Base-by-base conservation (phyloP, 2,888 invertebrate species). In the Pachymerium ferrugineum region DNA sequence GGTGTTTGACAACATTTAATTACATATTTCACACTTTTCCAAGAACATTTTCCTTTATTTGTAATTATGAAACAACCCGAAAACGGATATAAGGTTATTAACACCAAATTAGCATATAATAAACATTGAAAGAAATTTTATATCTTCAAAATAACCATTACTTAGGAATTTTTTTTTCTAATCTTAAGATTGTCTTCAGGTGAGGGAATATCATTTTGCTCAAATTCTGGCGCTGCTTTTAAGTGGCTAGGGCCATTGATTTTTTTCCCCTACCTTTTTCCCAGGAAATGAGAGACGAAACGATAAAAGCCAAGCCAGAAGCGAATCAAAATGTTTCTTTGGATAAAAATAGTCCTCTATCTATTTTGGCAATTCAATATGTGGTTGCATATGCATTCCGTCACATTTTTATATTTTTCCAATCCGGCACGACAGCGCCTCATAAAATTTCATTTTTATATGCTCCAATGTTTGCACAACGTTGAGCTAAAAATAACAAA, bases 311-410 rank as follows among this genome's bases (percentile, higher is more conserved):
- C n/a, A 62, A 62, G 25, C 62, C 62, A 62, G 25, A 62, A 62
- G 62, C 62, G 62, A 62, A 62, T 62, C 62, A 62, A 62, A 62
- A 62, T 28, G 62, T 62, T 62, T 62, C 62, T 62, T 62, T 10
- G 62, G 6, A 25, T 62, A 62, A 62, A 62, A 62, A 62, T 62
- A 62, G 62, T 62, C 62, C 12, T 62, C 62, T 62, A 62, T 62
- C 62, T 62, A 62, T 62, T 62, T 62, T 62, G 62, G 62, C 62
- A 62, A 62, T 62, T 62, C 62, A 62, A 62, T 62, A 62, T 62
- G 62, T 62, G 62, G 62, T 62, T 28, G 62, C 62, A 62, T 62
- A 62, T 62, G 62, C 62, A 62, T 62, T 62, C 62, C 62, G 62
- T 62, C 62, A 62, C 62, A 62, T 62, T 62, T 62, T 62, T 62